These are phyloP conservation scores for Caenorhabditis becei DNA, from an alignment of 2,888 invertebrate species.

Conservation along the genomic window DNA sequence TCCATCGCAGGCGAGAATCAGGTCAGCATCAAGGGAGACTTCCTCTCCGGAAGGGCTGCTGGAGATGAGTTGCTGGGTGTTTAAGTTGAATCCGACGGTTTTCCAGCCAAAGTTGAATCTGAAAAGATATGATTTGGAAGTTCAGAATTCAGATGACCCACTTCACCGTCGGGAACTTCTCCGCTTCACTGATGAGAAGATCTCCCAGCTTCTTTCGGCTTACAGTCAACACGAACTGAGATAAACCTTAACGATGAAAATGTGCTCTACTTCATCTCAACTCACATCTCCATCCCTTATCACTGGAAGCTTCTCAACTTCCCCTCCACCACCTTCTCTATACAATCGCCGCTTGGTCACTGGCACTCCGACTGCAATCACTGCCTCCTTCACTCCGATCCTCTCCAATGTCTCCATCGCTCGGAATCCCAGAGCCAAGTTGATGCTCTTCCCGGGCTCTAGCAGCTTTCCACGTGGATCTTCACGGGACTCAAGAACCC, in stretches of 20 bases:
- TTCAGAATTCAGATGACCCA: neutral
- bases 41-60: neutral
- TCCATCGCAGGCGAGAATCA: conserved; percentile 93
- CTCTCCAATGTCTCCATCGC: conserved; percentile 89
- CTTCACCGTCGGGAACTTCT: conserved; percentile 85
- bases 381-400: conserved; percentile 88
- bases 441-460: conserved; percentile 92
- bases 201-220: conserved; percentile 92
- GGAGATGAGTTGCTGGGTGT: conserved; percentile 86
- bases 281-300: conserved; percentile 87
- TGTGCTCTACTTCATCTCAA: neutral
- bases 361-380: conserved; percentile 86
- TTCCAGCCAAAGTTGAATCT: conserved; percentile 90
- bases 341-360: conserved; percentile 88
- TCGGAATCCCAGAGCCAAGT: conserved; percentile 91
- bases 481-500: conserved; percentile 91
- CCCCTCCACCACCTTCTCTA: conserved; percentile 90
- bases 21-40: conserved; percentile 84
- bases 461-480: conserved; percentile 88
- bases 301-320: conserved; percentile 84
- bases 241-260: conserved; percentile 79
- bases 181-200: conserved; percentile 89
- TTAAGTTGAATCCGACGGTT: conserved; percentile 86
- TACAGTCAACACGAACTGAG: conserved; percentile 93
- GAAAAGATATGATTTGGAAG: neutral